phyloP scores from a whole-genome alignment of 2,113 vertebrate species.

The Gymnorhina tibicen region DNA sequence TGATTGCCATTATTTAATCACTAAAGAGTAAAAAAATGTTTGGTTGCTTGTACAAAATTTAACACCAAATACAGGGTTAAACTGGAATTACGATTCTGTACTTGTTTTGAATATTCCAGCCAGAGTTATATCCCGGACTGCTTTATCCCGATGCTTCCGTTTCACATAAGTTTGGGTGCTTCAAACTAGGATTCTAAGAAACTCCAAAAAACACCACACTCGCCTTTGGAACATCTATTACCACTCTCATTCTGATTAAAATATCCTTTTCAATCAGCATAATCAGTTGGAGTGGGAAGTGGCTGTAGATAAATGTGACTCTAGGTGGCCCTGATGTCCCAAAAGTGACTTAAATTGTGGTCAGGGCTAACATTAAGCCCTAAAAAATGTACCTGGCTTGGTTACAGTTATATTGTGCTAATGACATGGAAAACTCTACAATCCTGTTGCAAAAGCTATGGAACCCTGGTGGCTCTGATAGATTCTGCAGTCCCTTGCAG shows the following conservation, averaged over 20 bases:
- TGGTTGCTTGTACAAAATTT: not conserved
- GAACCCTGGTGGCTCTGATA: not conserved
- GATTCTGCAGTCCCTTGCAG: not conserved
- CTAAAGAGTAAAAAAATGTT: not conserved
- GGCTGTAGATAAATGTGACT: not conserved
- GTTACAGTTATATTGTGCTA: not conserved
- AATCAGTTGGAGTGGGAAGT: not conserved
- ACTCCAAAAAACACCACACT: rapidly evolving
- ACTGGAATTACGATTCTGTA: not conserved
- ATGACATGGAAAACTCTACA: not conserved
- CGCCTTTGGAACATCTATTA: not conserved
- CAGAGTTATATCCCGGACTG: not conserved
- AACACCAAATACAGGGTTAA: not conserved
- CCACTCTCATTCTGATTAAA: not conserved
- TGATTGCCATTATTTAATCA: not conserved
- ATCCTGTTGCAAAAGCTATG: not conserved
- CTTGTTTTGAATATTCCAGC: not conserved
- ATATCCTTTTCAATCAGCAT: not conserved
- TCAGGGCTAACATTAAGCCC: not conserved
- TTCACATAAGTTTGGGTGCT: not conserved
- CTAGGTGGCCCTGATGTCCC: not conserved
- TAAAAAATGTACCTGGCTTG: not conserved
- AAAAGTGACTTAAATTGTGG: not conserved
- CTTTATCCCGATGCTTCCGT: not conserved
- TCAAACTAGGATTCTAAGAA: not conserved